These are phyloP conservation scores for Planococcus citri DNA, from an alignment of 1,140 invertebrate species.

Conservation along the genomic window DNA sequence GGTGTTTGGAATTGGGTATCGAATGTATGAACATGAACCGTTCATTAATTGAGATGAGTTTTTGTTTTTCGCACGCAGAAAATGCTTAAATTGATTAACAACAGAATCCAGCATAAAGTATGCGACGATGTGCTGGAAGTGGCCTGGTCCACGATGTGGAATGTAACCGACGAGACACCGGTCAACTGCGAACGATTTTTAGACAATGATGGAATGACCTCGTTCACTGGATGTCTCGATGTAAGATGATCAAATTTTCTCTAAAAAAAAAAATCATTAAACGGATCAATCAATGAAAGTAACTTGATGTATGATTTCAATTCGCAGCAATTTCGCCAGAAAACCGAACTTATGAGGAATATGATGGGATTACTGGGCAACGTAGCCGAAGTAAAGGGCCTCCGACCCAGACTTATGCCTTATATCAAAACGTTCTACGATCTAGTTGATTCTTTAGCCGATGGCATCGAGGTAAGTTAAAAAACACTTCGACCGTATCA, in stretches of 20 bases:
- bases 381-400: slow-evolving; percentile 79
- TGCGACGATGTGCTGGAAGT: slow-evolving; percentile 95
- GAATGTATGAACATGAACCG: no score
- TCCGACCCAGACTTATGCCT: slow-evolving; percentile 77
- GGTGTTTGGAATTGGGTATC: no score
- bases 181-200: slow-evolving; percentile 83
- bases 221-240: slow-evolving; percentile 71
- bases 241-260: slow-evolving; percentile 35
- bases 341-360: slow-evolving; percentile 77
- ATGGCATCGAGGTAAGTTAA: slow-evolving; percentile 76
- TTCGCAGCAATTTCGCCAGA: slow-evolving; percentile 65
- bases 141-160: slow-evolving; percentile 96
- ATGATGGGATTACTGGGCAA: slow-evolving; percentile 96
- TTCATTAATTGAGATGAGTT: no score
- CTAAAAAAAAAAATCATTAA: background rate
- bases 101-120: slow-evolving; percentile 51
- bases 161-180: slow-evolving; percentile 93
- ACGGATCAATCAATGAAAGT: background rate
- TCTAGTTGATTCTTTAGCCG: slow-evolving; percentile 67
- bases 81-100: slow-evolving; percentile 72
- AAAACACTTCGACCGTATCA: slow-evolving; percentile 9
- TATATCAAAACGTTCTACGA: slow-evolving; percentile 77
- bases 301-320: background rate
- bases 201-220: slow-evolving; percentile 68
- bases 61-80: slow-evolving; percentile 50